phyloP scores from a whole-genome alignment of 2,888 invertebrate species.

The Dascillus cervinus region DNA sequence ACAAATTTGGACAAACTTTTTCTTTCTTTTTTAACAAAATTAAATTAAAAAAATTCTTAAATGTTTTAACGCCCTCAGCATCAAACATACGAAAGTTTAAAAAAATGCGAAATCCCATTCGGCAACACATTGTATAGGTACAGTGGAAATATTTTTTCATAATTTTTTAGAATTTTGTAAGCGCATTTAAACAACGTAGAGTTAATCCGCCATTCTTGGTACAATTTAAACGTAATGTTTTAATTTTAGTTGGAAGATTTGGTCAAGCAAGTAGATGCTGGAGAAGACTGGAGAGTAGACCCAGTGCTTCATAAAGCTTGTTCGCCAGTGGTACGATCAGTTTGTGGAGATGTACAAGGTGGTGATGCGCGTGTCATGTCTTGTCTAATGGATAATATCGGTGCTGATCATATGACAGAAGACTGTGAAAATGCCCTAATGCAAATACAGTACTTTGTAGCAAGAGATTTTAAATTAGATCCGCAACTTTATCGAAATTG shows the following conservation, averaged over 20 bases:
- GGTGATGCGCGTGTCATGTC: conserved; percentile 81
- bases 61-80: too few species aligned
- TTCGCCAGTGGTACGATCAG: conserved; percentile 71
- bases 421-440: conserved; percentile 87
- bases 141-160: too few species aligned
- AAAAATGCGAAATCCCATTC: too few species aligned
- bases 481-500: conserved; percentile 84
- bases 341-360: conserved; percentile 64
- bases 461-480: conserved; percentile 89
- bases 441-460: conserved; percentile 95
- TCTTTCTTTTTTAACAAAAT: too few species aligned
- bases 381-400: conserved; percentile 89
- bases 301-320: conserved; percentile 82
- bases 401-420: conserved; percentile 73
- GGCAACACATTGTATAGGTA: too few species aligned
- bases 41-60: too few species aligned
- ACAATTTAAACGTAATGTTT: not conserved
- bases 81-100: too few species aligned
- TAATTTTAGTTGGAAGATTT: conserved; percentile 61
- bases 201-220: not conserved
- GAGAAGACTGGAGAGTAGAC: conserved; percentile 93
- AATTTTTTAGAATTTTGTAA: too few species aligned
- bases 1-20: too few species aligned
- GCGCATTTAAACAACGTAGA: too few species aligned
- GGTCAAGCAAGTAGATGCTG: conserved; percentile 83